A percentile compares a stretch with the other conserved stretches of the same genome.
Conservation (phyloP, 2,797 vertebrate genomes). For the Enteromius unitaeniatus region DNA sequence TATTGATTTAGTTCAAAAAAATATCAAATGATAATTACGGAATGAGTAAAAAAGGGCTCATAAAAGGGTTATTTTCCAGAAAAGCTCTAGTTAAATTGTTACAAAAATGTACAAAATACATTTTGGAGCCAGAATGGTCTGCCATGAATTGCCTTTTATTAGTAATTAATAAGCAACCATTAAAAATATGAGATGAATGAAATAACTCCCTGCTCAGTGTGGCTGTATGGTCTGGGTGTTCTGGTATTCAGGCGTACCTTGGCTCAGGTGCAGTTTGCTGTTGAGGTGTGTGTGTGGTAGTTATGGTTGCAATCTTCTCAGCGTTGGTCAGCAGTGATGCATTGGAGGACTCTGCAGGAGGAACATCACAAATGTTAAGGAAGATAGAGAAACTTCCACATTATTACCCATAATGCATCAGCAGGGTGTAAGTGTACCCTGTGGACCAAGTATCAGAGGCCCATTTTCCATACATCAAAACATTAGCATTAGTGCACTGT, state of each 20-base stretch:
- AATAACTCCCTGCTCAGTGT: neutral
- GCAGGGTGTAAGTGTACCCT: constrained; percentile 30
- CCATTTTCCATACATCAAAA: constrained; percentile 24
- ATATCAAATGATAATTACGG: too few relatives aligned
- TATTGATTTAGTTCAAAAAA: neutral
- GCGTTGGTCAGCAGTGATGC: constrained; percentile 97
- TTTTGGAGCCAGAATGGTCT: neutral
- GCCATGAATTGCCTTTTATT: neutral
- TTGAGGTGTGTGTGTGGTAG: constrained; percentile 95
- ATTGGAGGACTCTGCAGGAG: constrained; percentile 90
- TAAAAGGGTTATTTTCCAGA: neutral
- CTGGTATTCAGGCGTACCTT: constrained; percentile 78
- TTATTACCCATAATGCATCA: constrained; percentile 48
- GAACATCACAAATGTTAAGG: constrained; percentile 29
- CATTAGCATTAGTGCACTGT: constrained; percentile 7
- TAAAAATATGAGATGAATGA: neutral
- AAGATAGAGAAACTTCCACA: constrained; percentile 23
- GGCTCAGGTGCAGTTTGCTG: constrained; percentile 87
- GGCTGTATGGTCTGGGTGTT: neutral
- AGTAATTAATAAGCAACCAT: neutral
- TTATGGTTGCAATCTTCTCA: constrained; percentile 99
- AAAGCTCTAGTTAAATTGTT: neutral
- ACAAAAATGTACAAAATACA: neutral
- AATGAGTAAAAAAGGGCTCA: neutral
- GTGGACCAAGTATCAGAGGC: constrained; percentile 22